phyloP scores from a whole-genome alignment of 2,888 invertebrate species.

The Syritta pipiens region DNA sequence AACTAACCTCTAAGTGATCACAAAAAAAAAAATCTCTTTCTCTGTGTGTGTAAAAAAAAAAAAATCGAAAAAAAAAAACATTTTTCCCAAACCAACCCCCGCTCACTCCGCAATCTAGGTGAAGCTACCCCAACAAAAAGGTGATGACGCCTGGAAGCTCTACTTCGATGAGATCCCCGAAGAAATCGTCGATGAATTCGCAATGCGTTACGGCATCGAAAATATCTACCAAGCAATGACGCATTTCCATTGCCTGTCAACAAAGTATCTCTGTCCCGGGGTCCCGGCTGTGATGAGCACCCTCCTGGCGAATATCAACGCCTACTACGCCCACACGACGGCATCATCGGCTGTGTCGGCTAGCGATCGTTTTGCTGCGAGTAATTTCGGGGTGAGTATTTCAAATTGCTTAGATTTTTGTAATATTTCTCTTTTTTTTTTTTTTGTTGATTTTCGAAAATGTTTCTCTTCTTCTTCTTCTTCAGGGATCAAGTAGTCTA shows the following conservation, averaged over 20 bases:
- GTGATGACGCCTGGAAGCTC: slow-evolving; percentile 99
- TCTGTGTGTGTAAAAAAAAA: too few relatives aligned
- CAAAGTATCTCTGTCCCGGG: slow-evolving; percentile 99
- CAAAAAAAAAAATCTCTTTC: neutral
- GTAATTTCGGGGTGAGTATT: slow-evolving; percentile 96
- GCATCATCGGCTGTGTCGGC: slow-evolving; percentile 99
- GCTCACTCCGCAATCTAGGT: too few relatives aligned
- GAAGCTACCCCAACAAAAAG: slow-evolving; percentile 94
- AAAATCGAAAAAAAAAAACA: neutral
- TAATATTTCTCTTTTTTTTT: too few relatives aligned
- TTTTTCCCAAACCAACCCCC: slow-evolving; percentile 22
- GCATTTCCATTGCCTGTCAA: slow-evolving; percentile 99
- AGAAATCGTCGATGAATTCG: slow-evolving; percentile 99
- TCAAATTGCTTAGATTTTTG: too few relatives aligned
- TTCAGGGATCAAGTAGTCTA: too few relatives aligned
- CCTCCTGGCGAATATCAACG: slow-evolving; percentile 98
- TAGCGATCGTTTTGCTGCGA: slow-evolving; percentile 98
- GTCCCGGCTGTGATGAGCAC: slow-evolving; percentile 99
- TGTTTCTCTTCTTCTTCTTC: too few relatives aligned
- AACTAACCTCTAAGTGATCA: neutral
- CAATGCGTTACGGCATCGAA: slow-evolving; percentile 99
- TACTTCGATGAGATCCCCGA: slow-evolving; percentile 99
- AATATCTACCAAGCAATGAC: slow-evolving; percentile 93
- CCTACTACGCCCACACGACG: slow-evolving; percentile 99
- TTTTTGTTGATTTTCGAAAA: too few relatives aligned